Percentiles rank a stretch among this genome's conserved stretches.
Evolutionary conservation across 2,797 vertebrate species (phyloP).

Genomic region (Pelodytes ibericus): DNA sequence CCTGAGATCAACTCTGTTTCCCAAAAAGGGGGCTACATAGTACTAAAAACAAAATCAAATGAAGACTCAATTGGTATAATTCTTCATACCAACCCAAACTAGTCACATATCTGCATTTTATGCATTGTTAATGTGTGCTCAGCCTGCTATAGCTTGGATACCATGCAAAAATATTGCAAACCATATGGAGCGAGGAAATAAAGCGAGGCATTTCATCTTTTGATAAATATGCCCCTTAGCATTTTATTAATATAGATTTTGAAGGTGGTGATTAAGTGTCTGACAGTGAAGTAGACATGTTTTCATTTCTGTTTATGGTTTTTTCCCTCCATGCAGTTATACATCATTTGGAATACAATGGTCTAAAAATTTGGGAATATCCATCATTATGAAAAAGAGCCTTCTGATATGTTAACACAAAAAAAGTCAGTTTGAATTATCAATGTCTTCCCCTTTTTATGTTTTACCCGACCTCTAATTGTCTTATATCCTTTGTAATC

Average conservation of each 20-base stretch:
- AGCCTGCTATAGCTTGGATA: neutral
- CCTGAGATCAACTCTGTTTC: no score
- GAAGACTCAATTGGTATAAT: no score
- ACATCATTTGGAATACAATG: neutral
- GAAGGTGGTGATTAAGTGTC: neutral
- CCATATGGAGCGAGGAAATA: neutral
- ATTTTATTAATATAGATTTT: conserved; percentile 4
- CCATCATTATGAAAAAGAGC: neutral
- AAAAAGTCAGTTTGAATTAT: neutral
- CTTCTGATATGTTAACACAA: neutral
- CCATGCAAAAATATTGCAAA: neutral
- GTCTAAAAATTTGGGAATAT: neutral
- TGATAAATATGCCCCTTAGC: neutral
- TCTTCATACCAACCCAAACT: no score
- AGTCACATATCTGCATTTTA: no score
- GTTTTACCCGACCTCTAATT: conserved; percentile 14
- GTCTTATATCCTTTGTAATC: neutral
- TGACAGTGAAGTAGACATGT: neutral
- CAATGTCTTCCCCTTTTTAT: neutral
- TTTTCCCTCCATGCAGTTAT: neutral
- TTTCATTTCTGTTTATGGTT: neutral
- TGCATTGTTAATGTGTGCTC: no score
- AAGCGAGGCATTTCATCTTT: neutral
- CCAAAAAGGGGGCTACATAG: no score
- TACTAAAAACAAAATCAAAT: no score